Base-by-base conservation (phyloP, 1,140 invertebrate genomes). In the Drosophila ohnishii region DNA sequence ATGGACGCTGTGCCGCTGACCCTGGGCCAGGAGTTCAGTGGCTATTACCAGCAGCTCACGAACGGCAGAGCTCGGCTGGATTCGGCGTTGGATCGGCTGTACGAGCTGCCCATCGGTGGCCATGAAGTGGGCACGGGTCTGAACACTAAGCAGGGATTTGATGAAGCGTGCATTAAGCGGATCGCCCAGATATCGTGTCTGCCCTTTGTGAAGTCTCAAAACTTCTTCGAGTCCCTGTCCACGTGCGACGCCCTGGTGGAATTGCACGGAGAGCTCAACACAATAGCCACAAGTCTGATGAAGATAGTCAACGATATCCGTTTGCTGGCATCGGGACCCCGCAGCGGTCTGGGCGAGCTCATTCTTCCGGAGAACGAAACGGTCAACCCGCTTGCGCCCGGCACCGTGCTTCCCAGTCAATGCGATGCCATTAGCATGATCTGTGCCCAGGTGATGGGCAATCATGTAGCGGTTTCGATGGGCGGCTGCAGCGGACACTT, bases 341-440 rank as follows among this genome's bases (percentile, higher is more conserved):
- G 99, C 37, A 99, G 97, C 91, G 99, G 99, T 7, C 93, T 99
- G 0, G 98, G 97, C n/a, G 99, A 99, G 93, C 92, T 99, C 0
- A 93, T 93, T 22, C 92, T 99, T 25, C 99, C 99, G 0, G 98
- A 99, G 93, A 99, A 99, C 92, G 99, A 99, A 91, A 97, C 98
- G 3, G 98, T 98, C 8, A 98, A 96, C 81, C 98, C 97, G 10
- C 99, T 99, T 72, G 99, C 99, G 99, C 99, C 99, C 42, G 98
- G 98, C 3, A 99, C 99, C 92, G 97, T 99, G 2, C 99, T 99
- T 92, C 99, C 99, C 35, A 99, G 98, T 0, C 99, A 99, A 90
- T 99, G 98, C 92, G 99, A 99, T 92, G 96, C 98, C 0, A 93
- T 99, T 13, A 99, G 98, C 0, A 99, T 99, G 99, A 96, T 99